Evolutionary conservation across 2,113 vertebrate genomes (phyloP).

Genomic region (Petaurus breviceps): DNA sequence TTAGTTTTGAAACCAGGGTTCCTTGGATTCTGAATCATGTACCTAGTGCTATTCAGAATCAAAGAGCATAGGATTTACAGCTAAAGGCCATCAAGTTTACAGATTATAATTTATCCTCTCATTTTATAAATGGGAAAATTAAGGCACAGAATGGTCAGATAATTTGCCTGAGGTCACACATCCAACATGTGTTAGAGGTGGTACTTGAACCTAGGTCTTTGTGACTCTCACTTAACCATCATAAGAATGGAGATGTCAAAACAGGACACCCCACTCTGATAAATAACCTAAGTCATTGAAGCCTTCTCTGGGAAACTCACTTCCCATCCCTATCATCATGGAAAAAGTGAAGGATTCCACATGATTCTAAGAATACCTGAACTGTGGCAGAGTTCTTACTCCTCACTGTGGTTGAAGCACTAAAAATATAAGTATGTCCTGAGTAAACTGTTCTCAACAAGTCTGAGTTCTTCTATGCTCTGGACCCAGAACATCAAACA

Average conservation of each 20-base stretch:
- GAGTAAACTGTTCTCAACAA: conserved; percentile 53
- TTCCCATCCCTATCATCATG: not conserved
- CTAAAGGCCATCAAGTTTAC: not conserved
- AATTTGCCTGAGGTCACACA: not conserved
- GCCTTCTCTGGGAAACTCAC: not conserved
- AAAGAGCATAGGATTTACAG: not conserved
- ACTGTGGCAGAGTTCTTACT: conserved; percentile 55
- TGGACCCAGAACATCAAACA: conserved; percentile 77
- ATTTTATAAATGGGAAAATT: not conserved
- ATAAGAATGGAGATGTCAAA: not conserved
- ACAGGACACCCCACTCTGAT: not conserved
- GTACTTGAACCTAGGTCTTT: not conserved
- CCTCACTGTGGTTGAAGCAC: conserved; percentile 71
- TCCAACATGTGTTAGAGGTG: not conserved
- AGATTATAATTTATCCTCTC: not conserved
- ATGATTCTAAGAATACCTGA: conserved; percentile 6
- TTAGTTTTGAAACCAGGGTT: not conserved
- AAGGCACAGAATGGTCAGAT: not conserved
- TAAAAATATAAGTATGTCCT: conserved; percentile 75
- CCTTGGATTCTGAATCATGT: not conserved
- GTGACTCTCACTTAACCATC: not conserved
- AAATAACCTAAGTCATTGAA: not conserved
- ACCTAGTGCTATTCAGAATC: not conserved
- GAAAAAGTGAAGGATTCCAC: conserved; percentile 28
- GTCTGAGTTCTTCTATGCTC: conserved; percentile 57